Conservation (phyloP, 2,888 invertebrate species). For the Podabrus alpinus region DNA sequence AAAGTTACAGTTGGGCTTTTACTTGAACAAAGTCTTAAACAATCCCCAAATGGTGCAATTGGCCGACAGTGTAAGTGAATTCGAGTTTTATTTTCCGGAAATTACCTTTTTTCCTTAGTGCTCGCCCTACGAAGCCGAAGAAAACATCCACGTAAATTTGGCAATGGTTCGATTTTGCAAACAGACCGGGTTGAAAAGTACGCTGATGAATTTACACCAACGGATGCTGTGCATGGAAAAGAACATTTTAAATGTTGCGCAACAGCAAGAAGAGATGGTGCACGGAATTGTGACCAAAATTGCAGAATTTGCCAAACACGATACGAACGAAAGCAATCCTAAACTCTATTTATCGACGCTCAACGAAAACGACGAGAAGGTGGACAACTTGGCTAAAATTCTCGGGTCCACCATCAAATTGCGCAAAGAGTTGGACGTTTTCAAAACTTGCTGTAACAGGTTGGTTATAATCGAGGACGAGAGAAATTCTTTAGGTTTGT, state of each 20-base stretch:
- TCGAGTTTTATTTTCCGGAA: not conserved
- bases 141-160: constrained; percentile 43
- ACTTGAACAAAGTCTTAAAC: constrained; percentile 41
- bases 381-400: constrained; percentile 42
- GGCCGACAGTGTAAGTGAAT: constrained; percentile 40
- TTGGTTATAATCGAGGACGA: constrained; percentile 47
- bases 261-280: constrained; percentile 39
- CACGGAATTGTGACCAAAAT: not conserved
- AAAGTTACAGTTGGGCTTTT: constrained; percentile 46
- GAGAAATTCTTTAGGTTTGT: constrained; percentile 44
- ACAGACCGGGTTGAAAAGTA: constrained; percentile 43
- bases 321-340: not conserved
- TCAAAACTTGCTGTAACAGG: constrained; percentile 43
- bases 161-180: constrained; percentile 44
- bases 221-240: constrained; percentile 41
- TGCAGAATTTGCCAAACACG: not conserved
- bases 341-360: not conserved
- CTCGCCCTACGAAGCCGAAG: constrained; percentile 36
- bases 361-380: constrained; percentile 27
- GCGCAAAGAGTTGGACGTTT: constrained; percentile 40
- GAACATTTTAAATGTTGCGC: constrained; percentile 31
- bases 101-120: constrained; percentile 37
- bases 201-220: constrained; percentile 40
- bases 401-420: constrained; percentile 38
- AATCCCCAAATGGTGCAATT: constrained; percentile 39